A percentile compares a stretch with the other conserved stretches of the same genome.
phyloP scores from a whole-genome alignment of 2,888 invertebrate species.

The Odontocolon sp. region DNA sequence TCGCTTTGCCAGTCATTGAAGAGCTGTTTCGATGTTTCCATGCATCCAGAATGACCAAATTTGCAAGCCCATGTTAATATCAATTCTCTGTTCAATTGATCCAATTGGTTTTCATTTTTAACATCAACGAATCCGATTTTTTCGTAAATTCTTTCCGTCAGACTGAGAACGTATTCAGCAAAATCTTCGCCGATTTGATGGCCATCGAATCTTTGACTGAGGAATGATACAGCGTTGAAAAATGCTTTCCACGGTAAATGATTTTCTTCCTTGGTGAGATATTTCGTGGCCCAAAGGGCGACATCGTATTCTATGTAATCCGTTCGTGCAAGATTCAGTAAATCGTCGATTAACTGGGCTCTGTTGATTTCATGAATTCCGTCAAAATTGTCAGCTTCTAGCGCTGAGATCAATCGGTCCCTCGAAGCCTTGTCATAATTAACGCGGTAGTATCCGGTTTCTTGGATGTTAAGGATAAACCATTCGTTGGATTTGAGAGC shows the following conservation, averaged over 20 bases:
- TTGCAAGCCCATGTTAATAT: constrained; percentile 86
- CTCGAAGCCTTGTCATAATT: constrained; percentile 86
- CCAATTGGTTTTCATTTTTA: constrained; percentile 82
- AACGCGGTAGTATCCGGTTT: constrained; percentile 81
- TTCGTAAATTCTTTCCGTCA: constrained; percentile 81
- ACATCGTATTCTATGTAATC: constrained; percentile 83
- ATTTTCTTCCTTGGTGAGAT: constrained; percentile 86
- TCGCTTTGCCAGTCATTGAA: constrained; percentile 73
- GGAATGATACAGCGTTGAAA: constrained; percentile 80
- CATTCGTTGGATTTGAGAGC: constrained; percentile 65
- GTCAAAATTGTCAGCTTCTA: constrained; percentile 80
- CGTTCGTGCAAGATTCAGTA: constrained; percentile 88
- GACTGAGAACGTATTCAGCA: constrained; percentile 75
- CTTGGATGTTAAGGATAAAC: constrained; percentile 72
- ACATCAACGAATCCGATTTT: constrained; percentile 82
- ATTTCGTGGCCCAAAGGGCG: constrained; percentile 86
- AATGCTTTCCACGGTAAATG: constrained; percentile 89
- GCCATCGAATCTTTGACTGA: constrained; percentile 73
- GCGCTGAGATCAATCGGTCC: constrained; percentile 81
- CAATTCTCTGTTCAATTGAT: constrained; percentile 84
- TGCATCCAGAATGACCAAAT: constrained; percentile 84
- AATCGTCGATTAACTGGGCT: constrained; percentile 92
- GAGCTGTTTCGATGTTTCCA: constrained; percentile 80
- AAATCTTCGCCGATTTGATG: constrained; percentile 33
- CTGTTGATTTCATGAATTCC: constrained; percentile 86